Conservation (phyloP, 2,797 vertebrate genomes). For the Acomys russatus region DNA sequence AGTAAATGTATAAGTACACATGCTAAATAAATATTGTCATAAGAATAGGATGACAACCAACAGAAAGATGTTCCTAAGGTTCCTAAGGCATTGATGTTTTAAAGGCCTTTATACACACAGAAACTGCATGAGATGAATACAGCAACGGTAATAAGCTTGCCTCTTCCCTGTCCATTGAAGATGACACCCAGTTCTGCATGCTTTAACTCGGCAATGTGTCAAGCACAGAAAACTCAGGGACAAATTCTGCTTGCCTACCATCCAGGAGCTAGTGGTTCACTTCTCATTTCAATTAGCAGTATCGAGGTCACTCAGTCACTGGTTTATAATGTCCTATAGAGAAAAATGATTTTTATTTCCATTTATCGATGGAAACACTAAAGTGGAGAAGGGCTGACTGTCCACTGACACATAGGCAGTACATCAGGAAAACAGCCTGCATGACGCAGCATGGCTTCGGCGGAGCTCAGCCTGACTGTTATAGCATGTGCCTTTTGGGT, state of each 20-base stretch:
- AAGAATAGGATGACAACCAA: background rate
- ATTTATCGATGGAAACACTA: background rate
- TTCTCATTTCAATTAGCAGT: background rate
- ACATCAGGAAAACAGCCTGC: background rate
- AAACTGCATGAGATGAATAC: background rate
- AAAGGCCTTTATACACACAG: conserved; percentile 30
- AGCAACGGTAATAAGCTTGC: background rate
- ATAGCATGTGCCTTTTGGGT: background rate
- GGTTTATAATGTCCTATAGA: background rate
- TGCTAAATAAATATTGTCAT: background rate
- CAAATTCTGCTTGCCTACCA: background rate
- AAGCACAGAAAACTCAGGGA: background rate
- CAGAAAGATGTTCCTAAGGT: conserved; percentile 25
- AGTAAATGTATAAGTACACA: background rate
- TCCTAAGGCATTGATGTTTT: background rate
- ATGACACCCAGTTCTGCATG: background rate
- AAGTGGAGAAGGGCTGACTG: background rate
- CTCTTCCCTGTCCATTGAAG: background rate
- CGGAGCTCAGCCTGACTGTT: background rate
- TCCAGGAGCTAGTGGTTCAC: background rate
- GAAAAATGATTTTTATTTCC: background rate
- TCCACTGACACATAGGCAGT: background rate
- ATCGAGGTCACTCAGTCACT: background rate
- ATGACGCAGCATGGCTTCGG: background rate
- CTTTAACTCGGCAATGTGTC: background rate